A percentile compares a stretch with the other conserved stretches of the same genome.
Evolutionary conservation across 2,113 vertebrate species (phyloP).

Genomic region (Meleagris gallopavo): DNA sequence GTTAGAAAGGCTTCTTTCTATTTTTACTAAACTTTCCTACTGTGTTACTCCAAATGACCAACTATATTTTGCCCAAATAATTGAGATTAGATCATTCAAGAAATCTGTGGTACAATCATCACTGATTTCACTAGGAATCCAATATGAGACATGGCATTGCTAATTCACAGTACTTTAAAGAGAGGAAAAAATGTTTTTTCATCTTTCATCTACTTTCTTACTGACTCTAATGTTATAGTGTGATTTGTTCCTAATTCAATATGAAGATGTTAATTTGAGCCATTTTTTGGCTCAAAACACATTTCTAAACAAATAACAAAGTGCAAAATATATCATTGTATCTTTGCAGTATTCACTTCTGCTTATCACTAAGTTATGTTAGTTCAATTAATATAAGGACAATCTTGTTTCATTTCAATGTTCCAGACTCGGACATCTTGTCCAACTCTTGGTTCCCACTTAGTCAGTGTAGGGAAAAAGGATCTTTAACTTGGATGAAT

Average conservation of each 20-base stretch:
- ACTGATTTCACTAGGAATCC: not conserved
- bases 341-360: not conserved
- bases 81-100: not conserved
- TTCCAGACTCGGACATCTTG: not conserved
- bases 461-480: not conserved
- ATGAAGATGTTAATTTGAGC: not conserved
- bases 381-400: not conserved
- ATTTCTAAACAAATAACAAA: not conserved
- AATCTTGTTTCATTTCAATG: not conserved
- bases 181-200: not conserved
- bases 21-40: not conserved
- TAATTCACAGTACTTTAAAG: not conserved
- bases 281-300: not conserved
- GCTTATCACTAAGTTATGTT: not conserved
- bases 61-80: not conserved
- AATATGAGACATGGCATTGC: fast-evolving
- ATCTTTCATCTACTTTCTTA: not conserved
- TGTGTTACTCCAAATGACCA: not conserved
- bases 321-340: not conserved
- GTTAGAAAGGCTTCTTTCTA: conserved; percentile 7
- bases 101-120: not conserved
- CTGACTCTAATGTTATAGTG: not conserved
- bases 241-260: not conserved
- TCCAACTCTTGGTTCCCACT: not conserved
- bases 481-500: not conserved